Evolutionary conservation across 2,888 invertebrate species (phyloP).

Genomic region (Agrochola macilenta): DNA sequence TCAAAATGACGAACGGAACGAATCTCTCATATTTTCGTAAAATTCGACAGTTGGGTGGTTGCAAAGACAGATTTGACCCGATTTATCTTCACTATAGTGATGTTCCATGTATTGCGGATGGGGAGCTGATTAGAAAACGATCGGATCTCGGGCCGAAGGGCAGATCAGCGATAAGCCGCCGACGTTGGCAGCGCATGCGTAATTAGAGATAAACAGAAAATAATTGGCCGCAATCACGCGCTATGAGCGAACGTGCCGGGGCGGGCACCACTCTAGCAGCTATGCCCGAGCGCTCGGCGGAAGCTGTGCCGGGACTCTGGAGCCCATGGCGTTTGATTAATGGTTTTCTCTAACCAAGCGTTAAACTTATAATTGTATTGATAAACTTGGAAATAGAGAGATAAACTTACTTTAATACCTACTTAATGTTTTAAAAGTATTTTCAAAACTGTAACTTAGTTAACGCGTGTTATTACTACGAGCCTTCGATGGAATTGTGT

Average conservation of each 20-base stretch:
- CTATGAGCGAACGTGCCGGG: constrained; percentile 83
- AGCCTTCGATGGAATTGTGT: neutral
- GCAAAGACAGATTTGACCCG: constrained; percentile 71
- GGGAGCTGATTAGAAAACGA: constrained; percentile 88
- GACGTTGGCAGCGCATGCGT: constrained; percentile 89
- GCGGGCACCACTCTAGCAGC: constrained; percentile 69
- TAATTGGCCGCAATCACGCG: constrained; percentile 90
- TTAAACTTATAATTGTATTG: constrained; percentile 20
- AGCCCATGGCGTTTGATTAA: constrained; percentile 65
- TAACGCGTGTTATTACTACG: neutral
- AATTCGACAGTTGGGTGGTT: constrained; percentile 71
- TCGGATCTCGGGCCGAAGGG: constrained; percentile 89
- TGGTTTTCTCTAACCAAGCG: constrained; percentile 57
- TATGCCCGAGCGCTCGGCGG: constrained; percentile 72
- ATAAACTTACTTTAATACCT: neutral
- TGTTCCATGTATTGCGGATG: constrained; percentile 85
- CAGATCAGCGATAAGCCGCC: constrained; percentile 87
- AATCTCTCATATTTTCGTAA: constrained; percentile 76
- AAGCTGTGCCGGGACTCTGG: constrained; percentile 66
- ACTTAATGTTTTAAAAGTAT: neutral
- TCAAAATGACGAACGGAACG: constrained; percentile 77
- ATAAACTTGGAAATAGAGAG: constrained; percentile 5
- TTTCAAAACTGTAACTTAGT: neutral
- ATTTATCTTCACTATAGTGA: constrained; percentile 79
- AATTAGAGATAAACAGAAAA: constrained; percentile 91